Percentiles rank a stretch among this genome's conserved stretches.
These are phyloP conservation scores for Eolophus roseicapilla DNA, from an alignment of 2,113 vertebrate genomes.

Conservation along the genomic window DNA sequence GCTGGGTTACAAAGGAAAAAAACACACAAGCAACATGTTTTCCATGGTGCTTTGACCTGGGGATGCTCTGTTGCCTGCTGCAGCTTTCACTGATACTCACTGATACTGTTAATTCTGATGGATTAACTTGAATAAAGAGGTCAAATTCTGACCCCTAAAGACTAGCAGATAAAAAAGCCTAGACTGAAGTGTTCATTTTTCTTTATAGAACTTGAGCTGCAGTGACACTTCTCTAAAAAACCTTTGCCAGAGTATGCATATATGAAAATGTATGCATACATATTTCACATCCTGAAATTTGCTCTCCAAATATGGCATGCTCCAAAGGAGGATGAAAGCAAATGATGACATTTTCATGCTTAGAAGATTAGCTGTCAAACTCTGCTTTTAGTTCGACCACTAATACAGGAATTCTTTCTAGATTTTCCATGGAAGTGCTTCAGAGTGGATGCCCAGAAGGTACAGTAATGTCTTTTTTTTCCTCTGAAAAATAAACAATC, in stretches of 20 bases:
- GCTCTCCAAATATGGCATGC: neutral
- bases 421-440: neutral
- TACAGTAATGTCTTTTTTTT: neutral
- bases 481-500: neutral
- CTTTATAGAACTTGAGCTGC: neutral
- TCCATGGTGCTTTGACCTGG: neutral
- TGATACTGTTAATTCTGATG: neutral
- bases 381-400: neutral
- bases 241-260: neutral
- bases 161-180: neutral
- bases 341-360: neutral
- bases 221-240: neutral
- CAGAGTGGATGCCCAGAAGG: neutral
- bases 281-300: neutral
- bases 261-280: neutral
- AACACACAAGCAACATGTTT: accelerated
- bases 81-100: neutral
- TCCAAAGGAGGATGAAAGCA: neutral
- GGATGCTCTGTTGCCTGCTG: neutral
- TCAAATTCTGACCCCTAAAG: neutral
- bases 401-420: neutral
- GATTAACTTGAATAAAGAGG: neutral
- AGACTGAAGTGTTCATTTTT: neutral
- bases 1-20: neutral
- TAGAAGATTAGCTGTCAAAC: neutral